These are phyloP conservation scores for Drosophila kambysellisi DNA, from an alignment of 2,888 invertebrate species.

Conservation along the genomic window DNA sequence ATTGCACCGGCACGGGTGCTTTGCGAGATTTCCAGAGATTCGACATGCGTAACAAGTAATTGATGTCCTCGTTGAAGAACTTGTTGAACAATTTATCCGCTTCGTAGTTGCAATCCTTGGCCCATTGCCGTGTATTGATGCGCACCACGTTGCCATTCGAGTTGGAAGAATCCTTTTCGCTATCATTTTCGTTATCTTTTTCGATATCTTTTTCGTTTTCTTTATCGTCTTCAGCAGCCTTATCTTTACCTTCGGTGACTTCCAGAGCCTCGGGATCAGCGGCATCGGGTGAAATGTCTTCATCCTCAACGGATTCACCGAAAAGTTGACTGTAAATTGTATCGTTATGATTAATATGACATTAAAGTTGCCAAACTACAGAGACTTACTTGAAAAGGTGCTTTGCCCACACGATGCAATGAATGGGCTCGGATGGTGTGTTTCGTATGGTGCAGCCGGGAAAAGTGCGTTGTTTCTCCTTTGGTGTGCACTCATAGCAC, in stretches of 20 bases:
- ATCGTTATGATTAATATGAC: not conserved
- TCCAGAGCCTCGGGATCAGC: conserved; percentile 95
- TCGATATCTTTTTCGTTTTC: conserved; percentile 4
- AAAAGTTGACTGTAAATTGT: conserved; percentile 92
- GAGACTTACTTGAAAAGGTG: conserved; percentile 96
- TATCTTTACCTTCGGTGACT: conserved; percentile 15
- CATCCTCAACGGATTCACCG: conserved; percentile 98
- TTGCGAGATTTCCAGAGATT: conserved; percentile 97
- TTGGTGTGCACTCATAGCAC: conserved; percentile 98
- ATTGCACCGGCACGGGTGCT: conserved; percentile 92
- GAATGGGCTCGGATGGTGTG: conserved; percentile 99
- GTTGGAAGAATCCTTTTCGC: conserved; percentile 85
- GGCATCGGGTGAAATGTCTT: conserved; percentile 98
- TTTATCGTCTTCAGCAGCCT: conserved; percentile 17
- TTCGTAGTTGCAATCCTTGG: conserved; percentile 92
- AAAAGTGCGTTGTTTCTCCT: conserved; percentile 95
- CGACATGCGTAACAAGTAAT: conserved; percentile 96
- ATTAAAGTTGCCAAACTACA: not conserved
- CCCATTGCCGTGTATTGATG: conserved; percentile 95
- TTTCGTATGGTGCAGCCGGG: conserved; percentile 99
- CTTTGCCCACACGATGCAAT: conserved; percentile 99
- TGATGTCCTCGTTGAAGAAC: conserved; percentile 97
- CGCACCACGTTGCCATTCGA: conserved; percentile 86
- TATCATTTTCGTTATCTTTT: conserved; percentile 87
- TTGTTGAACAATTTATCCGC: conserved; percentile 95